Evolutionary conservation across 2,113 vertebrate genomes (phyloP), one percentile per base, ranked within the genome.

Genomic region (Sebastes fasciatus): DNA sequence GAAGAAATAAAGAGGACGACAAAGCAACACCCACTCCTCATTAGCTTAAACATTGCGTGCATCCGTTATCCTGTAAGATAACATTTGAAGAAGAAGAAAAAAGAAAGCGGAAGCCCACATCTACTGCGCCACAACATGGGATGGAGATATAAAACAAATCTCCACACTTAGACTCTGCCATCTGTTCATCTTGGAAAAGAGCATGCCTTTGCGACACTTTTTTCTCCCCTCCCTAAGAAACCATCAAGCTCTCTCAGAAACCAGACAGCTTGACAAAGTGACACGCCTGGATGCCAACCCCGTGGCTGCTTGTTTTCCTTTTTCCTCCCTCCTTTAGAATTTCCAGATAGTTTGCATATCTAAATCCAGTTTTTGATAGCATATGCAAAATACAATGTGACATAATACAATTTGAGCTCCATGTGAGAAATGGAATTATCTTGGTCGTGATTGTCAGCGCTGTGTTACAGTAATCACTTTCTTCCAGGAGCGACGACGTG

Each of bases 361-460:
- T 90, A 88, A 92, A 93, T 88, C 89, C 86, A 67, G 60, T 81
- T 92, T 89, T 79, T 77, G 89, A 93, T 89, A 88, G 80, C 89
- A 86, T 87, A 90, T 86, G 88, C 73, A 54, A 86, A 92, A 93
- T 49, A 88, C 89, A 88, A 81, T 78, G 89, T 91, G 91, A 91
- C 91, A 91, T 92, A 86, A 95, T 90, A 86, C 89, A 91, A 89
- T 92, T 84, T 91, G 86, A 94, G 90, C 93, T 88, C 74, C 77
- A 11, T 85, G 89, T 89, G 91, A 90, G 87, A 88, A 92, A 93
- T 77, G 83, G 91, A 90, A 94, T 93, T 93, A 91, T 93, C 88
- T 86, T 12, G 58, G 69, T 46, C 4, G 55, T 88, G 90, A 87
- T 92, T 92, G 90, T 93, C 90, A 16, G 82, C 55, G 81, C 62